phyloP scores from a whole-genome alignment of 2,113 vertebrate genomes.

The Alces alces region DNA sequence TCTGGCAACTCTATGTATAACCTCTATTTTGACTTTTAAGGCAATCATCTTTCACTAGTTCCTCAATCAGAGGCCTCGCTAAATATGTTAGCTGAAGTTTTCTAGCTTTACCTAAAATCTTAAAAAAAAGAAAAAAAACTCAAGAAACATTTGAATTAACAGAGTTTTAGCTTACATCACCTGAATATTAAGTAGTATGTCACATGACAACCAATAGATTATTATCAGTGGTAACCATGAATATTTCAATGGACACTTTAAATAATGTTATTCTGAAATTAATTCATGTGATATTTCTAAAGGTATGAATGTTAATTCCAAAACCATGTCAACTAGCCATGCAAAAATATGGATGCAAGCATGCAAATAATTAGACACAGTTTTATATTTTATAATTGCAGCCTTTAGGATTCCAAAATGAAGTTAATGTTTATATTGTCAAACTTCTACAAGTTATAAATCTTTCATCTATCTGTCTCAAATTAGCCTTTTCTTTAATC shows the following conservation, averaged over 20 bases:
- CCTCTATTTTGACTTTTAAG: not conserved
- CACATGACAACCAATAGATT: not conserved
- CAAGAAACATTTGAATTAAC: not conserved
- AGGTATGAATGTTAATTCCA: not conserved
- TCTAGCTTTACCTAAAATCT: not conserved
- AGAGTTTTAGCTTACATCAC: not conserved
- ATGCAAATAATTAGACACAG: not conserved
- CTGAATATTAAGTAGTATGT: not conserved
- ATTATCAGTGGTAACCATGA: not conserved
- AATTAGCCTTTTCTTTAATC: not conserved
- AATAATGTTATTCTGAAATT: not conserved
- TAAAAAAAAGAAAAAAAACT: not conserved
- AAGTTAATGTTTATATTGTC: not conserved
- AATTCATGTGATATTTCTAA: not conserved
- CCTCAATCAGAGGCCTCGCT: fast-evolving
- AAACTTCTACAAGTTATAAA: not conserved
- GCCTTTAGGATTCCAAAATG: not conserved
- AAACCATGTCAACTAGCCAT: not conserved
- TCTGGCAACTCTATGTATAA: not conserved
- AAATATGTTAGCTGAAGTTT: not conserved
- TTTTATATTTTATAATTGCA: not conserved
- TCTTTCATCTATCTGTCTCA: not conserved
- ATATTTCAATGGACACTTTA: not conserved
- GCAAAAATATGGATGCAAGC: not conserved
- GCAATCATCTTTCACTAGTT: not conserved